Conservation (phyloP, 2,113 vertebrate genomes). For the Lycocorax pyrrhopterus region DNA sequence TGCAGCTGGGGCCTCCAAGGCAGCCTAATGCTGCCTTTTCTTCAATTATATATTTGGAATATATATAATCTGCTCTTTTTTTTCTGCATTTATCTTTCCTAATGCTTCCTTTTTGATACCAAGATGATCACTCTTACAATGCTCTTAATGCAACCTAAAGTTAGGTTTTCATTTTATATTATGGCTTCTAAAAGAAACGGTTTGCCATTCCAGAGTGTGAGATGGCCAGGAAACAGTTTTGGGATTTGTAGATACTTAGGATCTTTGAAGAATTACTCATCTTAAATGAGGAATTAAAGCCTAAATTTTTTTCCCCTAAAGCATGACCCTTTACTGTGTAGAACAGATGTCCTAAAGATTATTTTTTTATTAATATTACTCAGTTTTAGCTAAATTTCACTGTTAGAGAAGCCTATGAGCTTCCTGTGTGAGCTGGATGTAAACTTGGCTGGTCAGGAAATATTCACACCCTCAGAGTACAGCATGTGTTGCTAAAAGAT, state of each 20-base stretch:
- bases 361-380: background rate
- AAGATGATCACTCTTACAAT: background rate
- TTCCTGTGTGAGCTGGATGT: background rate
- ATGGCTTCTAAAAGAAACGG: background rate
- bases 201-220: background rate
- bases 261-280: background rate
- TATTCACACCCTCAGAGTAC: slow-evolving; percentile 29
- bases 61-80: background rate
- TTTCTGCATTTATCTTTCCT: background rate
- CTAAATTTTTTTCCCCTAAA: background rate
- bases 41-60: background rate
- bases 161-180: background rate
- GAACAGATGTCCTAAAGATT: background rate
- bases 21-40: background rate
- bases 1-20: background rate
- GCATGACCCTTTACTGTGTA: background rate
- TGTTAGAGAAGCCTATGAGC: background rate
- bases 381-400: background rate
- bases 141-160: background rate
- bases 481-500: slow-evolving; percentile 39
- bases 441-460: slow-evolving; percentile 48
- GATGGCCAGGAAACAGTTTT: background rate
- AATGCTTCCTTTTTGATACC: background rate
- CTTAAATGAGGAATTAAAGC: background rate
- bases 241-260: background rate